Conservation (phyloP, 2,113 vertebrate species). For the Tretioscincus oriximinensis region DNA sequence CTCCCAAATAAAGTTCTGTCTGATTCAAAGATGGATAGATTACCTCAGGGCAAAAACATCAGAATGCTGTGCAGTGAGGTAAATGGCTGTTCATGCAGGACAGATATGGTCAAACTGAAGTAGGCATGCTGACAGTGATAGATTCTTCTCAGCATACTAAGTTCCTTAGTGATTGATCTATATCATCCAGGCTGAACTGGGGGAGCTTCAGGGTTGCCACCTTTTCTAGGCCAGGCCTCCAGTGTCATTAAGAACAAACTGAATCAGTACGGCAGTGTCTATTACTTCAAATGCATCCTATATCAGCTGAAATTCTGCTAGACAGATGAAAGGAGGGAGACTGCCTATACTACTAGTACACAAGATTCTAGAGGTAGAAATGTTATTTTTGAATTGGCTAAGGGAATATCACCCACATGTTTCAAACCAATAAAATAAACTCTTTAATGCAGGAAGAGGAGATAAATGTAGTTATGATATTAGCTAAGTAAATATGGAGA, state of each 20-base stretch:
- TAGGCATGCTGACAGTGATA: neutral
- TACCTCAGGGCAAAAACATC: constrained; percentile 18
- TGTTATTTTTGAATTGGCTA: too few relatives aligned
- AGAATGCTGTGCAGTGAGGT: constrained; percentile 13
- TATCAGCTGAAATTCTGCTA: neutral
- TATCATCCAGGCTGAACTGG: neutral
- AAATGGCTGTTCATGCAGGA: constrained; percentile 16
- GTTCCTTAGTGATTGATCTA: neutral
- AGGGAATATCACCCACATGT: neutral
- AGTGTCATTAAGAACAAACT: neutral
- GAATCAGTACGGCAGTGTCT: neutral
- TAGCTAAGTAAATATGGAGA: neutral
- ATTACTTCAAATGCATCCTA: neutral
- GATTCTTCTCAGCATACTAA: neutral
- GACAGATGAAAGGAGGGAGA: neutral
- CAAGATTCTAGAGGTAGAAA: too few relatives aligned
- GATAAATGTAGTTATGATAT: too few relatives aligned
- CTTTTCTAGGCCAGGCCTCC: neutral
- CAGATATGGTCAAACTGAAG: neutral
- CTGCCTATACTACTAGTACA: too few relatives aligned
- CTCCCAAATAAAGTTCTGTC: constrained; percentile 21
- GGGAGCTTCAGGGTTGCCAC: neutral
- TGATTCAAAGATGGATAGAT: constrained; percentile 33
- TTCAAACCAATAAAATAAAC: neutral
- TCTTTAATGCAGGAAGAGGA: too few relatives aligned